Evolutionary conservation across 2,113 vertebrate genomes (phyloP).

Genomic region (Platycercus adscitus): DNA sequence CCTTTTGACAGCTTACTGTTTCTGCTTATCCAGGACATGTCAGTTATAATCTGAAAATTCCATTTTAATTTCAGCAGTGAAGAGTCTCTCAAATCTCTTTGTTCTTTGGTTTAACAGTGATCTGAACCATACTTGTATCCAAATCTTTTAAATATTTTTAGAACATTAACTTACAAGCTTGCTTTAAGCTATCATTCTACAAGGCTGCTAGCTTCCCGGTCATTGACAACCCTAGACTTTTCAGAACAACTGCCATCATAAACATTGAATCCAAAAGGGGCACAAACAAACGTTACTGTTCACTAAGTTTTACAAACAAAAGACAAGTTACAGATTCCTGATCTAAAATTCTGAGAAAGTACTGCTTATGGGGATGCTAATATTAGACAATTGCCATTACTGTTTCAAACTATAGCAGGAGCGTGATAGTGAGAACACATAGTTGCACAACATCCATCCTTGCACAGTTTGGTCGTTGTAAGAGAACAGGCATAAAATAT

Average conservation of each 20-base stretch:
- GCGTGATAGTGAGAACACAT: neutral
- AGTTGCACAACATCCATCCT: neutral
- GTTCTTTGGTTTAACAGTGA: neutral
- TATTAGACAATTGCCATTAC: neutral
- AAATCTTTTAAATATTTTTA: neutral
- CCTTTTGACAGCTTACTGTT: neutral
- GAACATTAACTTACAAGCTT: neutral
- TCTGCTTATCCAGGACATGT: neutral
- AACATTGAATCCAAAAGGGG: neutral
- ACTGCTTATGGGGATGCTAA: neutral
- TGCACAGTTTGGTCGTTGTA: neutral
- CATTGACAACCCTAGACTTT: neutral
- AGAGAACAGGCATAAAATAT: neutral
- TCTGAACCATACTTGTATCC: neutral
- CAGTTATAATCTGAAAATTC: neutral
- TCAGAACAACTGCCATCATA: neutral
- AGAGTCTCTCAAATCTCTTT: neutral
- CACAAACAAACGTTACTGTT: neutral
- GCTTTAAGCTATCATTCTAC: neutral
- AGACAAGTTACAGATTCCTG: neutral
- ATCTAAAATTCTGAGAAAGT: neutral
- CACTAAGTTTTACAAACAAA: neutral
- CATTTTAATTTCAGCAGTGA: neutral
- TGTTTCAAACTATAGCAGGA: neutral
- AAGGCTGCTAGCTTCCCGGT: neutral